A percentile compares a stretch with the other conserved stretches of the same genome.
Evolutionary conservation across 1,140 invertebrate genomes (phyloP).

Genomic region (Nasonia longicornis): DNA sequence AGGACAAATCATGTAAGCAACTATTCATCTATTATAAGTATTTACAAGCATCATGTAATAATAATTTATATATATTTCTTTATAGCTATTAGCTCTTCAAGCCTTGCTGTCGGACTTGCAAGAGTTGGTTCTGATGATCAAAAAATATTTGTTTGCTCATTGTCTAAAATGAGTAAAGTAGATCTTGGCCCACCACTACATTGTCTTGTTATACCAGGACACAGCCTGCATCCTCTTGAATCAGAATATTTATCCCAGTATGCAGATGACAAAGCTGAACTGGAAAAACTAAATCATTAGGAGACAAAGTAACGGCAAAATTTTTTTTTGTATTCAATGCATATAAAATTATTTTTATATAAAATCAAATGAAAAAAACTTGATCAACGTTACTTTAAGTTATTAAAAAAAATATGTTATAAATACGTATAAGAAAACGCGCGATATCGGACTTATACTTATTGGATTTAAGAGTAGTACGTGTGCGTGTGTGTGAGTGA

Average conservation of each 20-base stretch:
- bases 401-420: not conserved
- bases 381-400: too few species aligned
- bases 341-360: not conserved
- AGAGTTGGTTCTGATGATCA: constrained; percentile 90
- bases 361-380: not conserved
- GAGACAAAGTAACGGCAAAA: not conserved
- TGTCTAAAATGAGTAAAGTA: constrained; percentile 80
- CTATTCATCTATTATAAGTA: not conserved
- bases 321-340: not conserved
- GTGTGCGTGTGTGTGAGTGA: not conserved
- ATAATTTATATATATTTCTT: constrained; percentile 29
- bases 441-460: not conserved
- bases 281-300: constrained; percentile 28
- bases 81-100: constrained; percentile 72
- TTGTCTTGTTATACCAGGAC: constrained; percentile 88
- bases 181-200: constrained; percentile 93
- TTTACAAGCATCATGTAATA: not conserved
- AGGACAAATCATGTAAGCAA: constrained; percentile 37
- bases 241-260: constrained; percentile 84
- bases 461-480: not conserved
- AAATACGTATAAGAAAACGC: not conserved
- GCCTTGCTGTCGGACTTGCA: constrained; percentile 86
- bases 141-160: constrained; percentile 79
- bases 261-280: constrained; percentile 51
- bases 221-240: constrained; percentile 91